A percentile compares a stretch with the other conserved stretches of the same genome.
phyloP scores from a whole-genome alignment of 2,888 invertebrate genomes.

The Thera britannica region DNA sequence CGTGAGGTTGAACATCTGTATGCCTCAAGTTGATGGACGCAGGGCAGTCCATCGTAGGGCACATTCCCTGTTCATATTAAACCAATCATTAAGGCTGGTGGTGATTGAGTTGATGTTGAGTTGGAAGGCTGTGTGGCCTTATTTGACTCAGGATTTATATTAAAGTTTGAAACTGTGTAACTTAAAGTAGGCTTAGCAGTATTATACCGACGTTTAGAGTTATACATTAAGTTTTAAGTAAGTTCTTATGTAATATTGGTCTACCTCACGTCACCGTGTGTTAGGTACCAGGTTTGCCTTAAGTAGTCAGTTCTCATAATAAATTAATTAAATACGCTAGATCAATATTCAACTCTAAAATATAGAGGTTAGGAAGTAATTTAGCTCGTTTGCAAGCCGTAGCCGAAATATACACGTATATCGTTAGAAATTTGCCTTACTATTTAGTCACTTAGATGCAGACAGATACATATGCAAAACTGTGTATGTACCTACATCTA shows the following conservation, averaged over 20 bases:
- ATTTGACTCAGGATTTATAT: constrained; percentile 4
- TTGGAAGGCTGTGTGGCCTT: neutral
- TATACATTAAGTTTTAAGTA: constrained; percentile 55
- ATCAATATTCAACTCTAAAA: constrained; percentile 39
- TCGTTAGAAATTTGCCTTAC: constrained; percentile 43
- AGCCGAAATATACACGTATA: constrained; percentile 56
- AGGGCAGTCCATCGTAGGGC: too few relatives aligned
- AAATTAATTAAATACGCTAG: constrained; percentile 30
- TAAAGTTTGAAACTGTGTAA: constrained; percentile 15
- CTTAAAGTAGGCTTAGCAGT: constrained; percentile 70
- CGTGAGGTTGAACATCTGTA: too few relatives aligned
- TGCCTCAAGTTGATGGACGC: too few relatives aligned
- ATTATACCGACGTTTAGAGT: constrained; percentile 69
- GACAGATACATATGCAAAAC: neutral
- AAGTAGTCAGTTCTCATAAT: constrained; percentile 32
- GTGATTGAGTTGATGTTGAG: neutral
- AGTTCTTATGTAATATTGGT: constrained; percentile 57
- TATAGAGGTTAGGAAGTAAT: constrained; percentile 39
- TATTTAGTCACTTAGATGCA: constrained; percentile 21
- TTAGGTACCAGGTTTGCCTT: constrained; percentile 47
- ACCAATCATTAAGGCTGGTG: neutral
- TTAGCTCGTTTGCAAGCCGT: constrained; percentile 50
- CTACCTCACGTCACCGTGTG: constrained; percentile 75
- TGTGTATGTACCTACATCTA: neutral
- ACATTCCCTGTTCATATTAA: neutral